Evolutionary conservation across 2,888 invertebrate species (phyloP).

Genomic region (Synanthedon andrenaeformis): DNA sequence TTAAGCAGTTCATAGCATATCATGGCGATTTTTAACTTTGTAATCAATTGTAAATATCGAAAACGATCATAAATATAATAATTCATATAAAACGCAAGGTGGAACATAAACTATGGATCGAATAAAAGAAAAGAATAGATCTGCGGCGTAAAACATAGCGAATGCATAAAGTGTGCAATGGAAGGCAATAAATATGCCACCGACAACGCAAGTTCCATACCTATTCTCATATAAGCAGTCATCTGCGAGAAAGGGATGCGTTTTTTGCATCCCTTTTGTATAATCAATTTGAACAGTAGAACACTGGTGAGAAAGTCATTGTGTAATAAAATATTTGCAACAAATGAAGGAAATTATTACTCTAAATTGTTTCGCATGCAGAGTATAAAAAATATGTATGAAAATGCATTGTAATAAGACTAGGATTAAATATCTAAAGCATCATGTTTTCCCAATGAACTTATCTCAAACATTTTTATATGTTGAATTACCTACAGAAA

Average conservation of each 20-base stretch:
- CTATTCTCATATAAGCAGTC: constrained; percentile 14
- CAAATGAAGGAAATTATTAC: background rate
- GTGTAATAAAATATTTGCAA: background rate
- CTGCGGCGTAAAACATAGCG: constrained; percentile 20
- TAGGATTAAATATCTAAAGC: no score
- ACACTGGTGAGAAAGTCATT: background rate
- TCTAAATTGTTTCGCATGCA: no score
- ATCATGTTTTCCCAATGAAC: no score
- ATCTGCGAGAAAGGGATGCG: constrained; percentile 19
- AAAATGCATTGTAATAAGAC: no score
- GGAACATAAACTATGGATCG: constrained; percentile 22
- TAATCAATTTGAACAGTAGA: background rate
- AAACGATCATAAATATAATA: constrained; percentile 13
- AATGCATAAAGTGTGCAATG: constrained; percentile 35
- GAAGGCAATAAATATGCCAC: constrained; percentile 42
- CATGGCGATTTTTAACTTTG: background rate
- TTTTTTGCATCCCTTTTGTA: constrained; percentile 24
- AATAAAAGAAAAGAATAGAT: constrained; percentile 32
- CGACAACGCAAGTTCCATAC: constrained; percentile 30
- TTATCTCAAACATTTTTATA: no score
- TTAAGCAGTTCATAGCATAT: no score
- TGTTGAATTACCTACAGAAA: no score
- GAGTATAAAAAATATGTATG: no score
- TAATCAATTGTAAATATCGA: background rate
- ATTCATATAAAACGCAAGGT: constrained; percentile 17